Conservation (phyloP, 2,888 invertebrate species). For the Margaritifera margaritifera region DNA sequence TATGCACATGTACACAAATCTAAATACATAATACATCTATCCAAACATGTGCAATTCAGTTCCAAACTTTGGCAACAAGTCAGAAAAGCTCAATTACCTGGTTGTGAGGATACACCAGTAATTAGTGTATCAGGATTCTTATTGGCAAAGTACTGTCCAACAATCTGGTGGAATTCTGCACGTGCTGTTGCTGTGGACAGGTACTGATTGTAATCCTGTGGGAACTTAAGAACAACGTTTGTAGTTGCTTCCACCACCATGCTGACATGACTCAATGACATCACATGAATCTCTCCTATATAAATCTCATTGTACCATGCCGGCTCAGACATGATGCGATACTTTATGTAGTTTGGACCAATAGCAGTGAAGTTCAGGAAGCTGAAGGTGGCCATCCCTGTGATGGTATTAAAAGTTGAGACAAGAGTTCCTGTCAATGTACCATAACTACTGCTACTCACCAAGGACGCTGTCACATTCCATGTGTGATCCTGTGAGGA, state of each 20-base stretch:
- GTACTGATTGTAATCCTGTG: conserved; percentile 29
- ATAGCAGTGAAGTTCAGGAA: conserved; percentile 39
- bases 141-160: conserved; percentile 22
- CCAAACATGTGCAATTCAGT: too few relatives aligned
- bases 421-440: conserved; percentile 27
- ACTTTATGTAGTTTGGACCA: conserved; percentile 39
- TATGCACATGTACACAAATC: too few relatives aligned
- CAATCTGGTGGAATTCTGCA: conserved; percentile 20
- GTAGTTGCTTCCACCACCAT: conserved; percentile 22
- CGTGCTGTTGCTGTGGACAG: conserved; percentile 8
- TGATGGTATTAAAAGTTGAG: conserved; percentile 32
- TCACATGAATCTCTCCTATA: conserved; percentile 20
- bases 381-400: conserved; percentile 38
- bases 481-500: conserved; percentile 44
- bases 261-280: conserved; percentile 12
- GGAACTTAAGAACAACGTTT: conserved; percentile 27
- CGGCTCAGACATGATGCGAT: conserved; percentile 40
- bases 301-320: conserved; percentile 17
- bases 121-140: conserved; percentile 9
- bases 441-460: conserved; percentile 29
- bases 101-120: too few relatives aligned
- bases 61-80: too few relatives aligned
- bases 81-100: too few relatives aligned
- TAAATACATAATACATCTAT: too few relatives aligned
- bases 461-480: conserved; percentile 27